Percentiles rank a stretch among this genome's conserved stretches.
phyloP scores from a whole-genome alignment of 2,797 vertebrate genomes.

The Sparidentex hasta region DNA sequence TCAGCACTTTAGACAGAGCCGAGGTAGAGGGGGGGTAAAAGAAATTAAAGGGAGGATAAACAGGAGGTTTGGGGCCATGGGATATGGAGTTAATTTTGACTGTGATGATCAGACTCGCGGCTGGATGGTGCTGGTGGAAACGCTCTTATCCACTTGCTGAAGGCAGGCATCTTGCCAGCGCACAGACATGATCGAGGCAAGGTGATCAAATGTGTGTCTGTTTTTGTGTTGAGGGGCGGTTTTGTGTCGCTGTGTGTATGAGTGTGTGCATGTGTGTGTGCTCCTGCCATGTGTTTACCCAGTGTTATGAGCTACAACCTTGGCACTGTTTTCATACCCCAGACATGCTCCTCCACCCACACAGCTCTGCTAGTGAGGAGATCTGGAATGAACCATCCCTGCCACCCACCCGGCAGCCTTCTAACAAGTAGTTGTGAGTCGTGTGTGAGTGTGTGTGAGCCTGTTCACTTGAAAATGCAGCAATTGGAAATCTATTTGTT shows the following conservation, averaged over 20 bases:
- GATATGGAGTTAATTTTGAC: slow-evolving; percentile 58
- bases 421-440: slow-evolving; percentile 65
- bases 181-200: slow-evolving; percentile 16
- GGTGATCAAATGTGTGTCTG: background rate
- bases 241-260: slow-evolving; percentile 14
- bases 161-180: slow-evolving; percentile 38
- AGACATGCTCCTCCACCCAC: slow-evolving; percentile 80
- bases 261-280: slow-evolving; percentile 1
- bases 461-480: slow-evolving; percentile 41
- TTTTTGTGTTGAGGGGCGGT: slow-evolving; percentile 25
- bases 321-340: slow-evolving; percentile 76
- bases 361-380: slow-evolving; percentile 70
- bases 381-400: slow-evolving; percentile 70
- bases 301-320: slow-evolving; percentile 78
- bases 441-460: slow-evolving; percentile 21
- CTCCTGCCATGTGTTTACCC: slow-evolving; percentile 69
- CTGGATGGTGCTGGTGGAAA: slow-evolving; percentile 38
- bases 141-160: slow-evolving; percentile 37
- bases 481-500: slow-evolving; percentile 55
- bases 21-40: slow-evolving; percentile 25
- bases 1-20: slow-evolving; percentile 38
- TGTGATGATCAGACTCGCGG: slow-evolving; percentile 53
- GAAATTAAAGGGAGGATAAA: slow-evolving; percentile 51
- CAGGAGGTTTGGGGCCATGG: slow-evolving; percentile 37
- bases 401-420: slow-evolving; percentile 72